A percentile compares a stretch with the other conserved stretches of the same genome.
Evolutionary conservation across 1,140 invertebrate species (phyloP).

Genomic region (Teleogryllus occipitalis): DNA sequence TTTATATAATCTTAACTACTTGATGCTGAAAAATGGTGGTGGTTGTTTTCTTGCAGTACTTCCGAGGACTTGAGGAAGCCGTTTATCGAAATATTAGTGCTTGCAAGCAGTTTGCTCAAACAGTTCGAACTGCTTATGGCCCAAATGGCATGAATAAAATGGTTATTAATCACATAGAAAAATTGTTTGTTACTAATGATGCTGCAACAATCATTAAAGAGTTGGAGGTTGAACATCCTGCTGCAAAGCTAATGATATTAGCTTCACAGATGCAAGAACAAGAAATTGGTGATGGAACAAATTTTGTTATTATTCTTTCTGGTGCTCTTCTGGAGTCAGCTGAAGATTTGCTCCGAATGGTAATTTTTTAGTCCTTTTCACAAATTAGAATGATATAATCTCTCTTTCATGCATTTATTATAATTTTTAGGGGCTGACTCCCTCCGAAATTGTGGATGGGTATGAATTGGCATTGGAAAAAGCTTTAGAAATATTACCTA

Average conservation of each 20-base stretch:
- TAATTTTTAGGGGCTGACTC: slow-evolving; percentile 72
- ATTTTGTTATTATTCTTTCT: slow-evolving; percentile 93
- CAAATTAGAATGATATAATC: neutral
- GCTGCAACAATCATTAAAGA: slow-evolving; percentile 96
- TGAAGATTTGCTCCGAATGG: slow-evolving; percentile 82
- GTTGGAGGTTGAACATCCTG: slow-evolving; percentile 95
- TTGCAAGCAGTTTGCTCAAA: slow-evolving; percentile 90
- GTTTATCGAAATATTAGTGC: slow-evolving; percentile 93
- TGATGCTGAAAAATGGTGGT: neutral
- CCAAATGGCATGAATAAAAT: slow-evolving; percentile 99
- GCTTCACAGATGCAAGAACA: slow-evolving; percentile 97
- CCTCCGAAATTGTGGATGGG: slow-evolving; percentile 90
- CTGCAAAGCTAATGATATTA: slow-evolving; percentile 93
- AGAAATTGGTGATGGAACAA: slow-evolving; percentile 98
- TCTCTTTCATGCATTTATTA: slow-evolving; percentile 16
- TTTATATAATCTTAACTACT: neutral
- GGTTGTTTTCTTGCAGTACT: slow-evolving; percentile 61
- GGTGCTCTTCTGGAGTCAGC: slow-evolving; percentile 87
- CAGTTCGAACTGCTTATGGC: slow-evolving; percentile 90
- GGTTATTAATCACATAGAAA: slow-evolving; percentile 98
- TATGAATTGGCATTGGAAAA: slow-evolving; percentile 88
- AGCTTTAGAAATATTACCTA: slow-evolving; percentile 77
- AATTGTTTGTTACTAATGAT: slow-evolving; percentile 98
- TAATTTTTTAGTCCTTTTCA: slow-evolving; percentile 29
- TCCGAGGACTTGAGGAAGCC: slow-evolving; percentile 93